Base-by-base conservation (phyloP, 2,113 vertebrate genomes). In the Ivindomyrus marchei region DNA sequence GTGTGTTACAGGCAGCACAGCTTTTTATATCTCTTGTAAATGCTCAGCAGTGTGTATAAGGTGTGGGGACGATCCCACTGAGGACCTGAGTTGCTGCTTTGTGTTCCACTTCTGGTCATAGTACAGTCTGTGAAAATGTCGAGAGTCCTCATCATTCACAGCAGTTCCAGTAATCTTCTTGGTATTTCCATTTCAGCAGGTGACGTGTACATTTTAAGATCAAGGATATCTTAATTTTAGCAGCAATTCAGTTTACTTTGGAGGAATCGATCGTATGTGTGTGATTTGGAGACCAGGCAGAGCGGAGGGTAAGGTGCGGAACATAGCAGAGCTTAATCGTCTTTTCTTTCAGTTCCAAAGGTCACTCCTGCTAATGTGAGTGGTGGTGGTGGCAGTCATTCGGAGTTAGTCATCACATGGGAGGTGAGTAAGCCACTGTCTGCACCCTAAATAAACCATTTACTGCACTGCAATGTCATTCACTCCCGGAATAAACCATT, bases 391-490 rank as follows among this genome's bases (percentile, higher is more conserved):
- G 98, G 98, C 92, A 99, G 97, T 95, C 97, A 97, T 91, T 98
- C 97, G 0, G 98, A 99, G 94, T 97, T 99, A 95, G 98, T 99
- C 94, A 99, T 99, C 94, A 98, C 97, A 17, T 99, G 98, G 98
- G 98, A 99, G 97, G 98, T 99, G 95, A 97, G 96, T 86, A 89
- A 88, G 19, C 58, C 58, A 80, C 91, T 53, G 70, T 45, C 39
- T 89, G 74, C 92, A 89, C 91, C 93, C 90, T 74, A 90, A 91
- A 90, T 89, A 88, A 90, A 90, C 89, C 90, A 91, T 91, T 93
- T 90, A 89, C 70, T 36, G 90, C 92, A 93, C 93, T 93, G 92
- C 83, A 24, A 10, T 49, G 42, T n/a, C 45, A 47, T 11, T 85
- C 13, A 39, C n/a, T 70, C 11, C n/a, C 90, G 53, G 89, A 91